Percentiles rank a stretch among this genome's conserved stretches.
These are phyloP conservation scores for Myrmecophaga tridactyla DNA, from an alignment of 2,113 vertebrate genomes.

Conservation along the genomic window DNA sequence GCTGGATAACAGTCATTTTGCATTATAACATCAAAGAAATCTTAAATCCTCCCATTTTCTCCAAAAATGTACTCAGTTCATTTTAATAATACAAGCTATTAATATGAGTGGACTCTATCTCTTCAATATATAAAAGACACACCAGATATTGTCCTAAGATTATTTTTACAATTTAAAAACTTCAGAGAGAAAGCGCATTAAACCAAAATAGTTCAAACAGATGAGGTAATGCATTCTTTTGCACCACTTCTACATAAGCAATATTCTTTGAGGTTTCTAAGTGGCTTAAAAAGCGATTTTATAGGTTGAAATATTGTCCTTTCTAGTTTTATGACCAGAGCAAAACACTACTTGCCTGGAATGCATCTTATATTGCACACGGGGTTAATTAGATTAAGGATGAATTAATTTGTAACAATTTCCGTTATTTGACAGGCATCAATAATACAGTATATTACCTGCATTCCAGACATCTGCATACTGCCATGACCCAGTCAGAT, in stretches of 20 bases:
- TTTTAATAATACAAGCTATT: neutral
- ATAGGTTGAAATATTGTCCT: constrained; percentile 75
- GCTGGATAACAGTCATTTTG: neutral
- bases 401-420: constrained; percentile 80
- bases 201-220: constrained; percentile 36
- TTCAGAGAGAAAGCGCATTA: neutral
- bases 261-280: constrained; percentile 67
- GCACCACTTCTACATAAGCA: constrained; percentile 57
- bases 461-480: constrained; percentile 61
- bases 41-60: neutral
- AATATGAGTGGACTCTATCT: neutral
- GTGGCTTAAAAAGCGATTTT: constrained; percentile 67
- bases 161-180: constrained; percentile 43
- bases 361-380: constrained; percentile 69
- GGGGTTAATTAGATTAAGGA: constrained; percentile 74
- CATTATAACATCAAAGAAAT: neutral
- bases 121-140: neutral
- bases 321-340: constrained; percentile 71
- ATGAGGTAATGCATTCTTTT: constrained; percentile 63
- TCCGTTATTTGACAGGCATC: constrained; percentile 78
- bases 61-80: neutral
- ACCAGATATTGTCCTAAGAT: neutral
- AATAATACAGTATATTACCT: constrained; percentile 69
- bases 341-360: constrained; percentile 70
- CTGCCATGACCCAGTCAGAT: constrained; percentile 73